These are phyloP conservation scores for Misgurnus anguillicaudatus DNA, from an alignment of 2,113 vertebrate genomes.

Conservation along the genomic window DNA sequence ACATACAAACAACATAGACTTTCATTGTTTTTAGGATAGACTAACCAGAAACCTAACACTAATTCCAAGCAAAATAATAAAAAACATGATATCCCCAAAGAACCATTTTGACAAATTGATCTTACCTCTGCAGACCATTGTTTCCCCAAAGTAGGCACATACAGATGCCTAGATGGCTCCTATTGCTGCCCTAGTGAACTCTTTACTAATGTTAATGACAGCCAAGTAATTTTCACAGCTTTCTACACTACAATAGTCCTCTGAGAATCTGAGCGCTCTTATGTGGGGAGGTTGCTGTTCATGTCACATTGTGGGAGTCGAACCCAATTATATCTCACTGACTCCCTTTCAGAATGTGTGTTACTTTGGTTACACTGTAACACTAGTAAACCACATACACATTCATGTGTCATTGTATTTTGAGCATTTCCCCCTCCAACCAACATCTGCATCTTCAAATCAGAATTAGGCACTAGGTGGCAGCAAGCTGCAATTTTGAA, in stretches of 20 bases:
- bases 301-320: conserved; percentile 2
- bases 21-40: no score
- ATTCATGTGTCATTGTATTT: background rate
- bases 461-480: conserved; percentile 38
- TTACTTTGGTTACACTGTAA: background rate
- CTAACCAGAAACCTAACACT: no score
- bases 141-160: background rate
- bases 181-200: conserved; percentile 6
- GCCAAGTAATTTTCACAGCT: conserved; percentile 17
- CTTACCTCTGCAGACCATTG: no score
- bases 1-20: no score
- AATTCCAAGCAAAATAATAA: no score
- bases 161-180: background rate
- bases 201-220: conserved; percentile 34
- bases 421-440: background rate
- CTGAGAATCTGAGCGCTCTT: conserved; percentile 1
- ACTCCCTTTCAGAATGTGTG: background rate
- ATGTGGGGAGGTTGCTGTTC: background rate
- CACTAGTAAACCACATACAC: background rate
- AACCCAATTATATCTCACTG: background rate
- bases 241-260: background rate
- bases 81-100: no score
- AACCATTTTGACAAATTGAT: no score
- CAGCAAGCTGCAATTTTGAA: conserved; percentile 27
- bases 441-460: background rate